These are phyloP conservation scores for Tricholauxania praeusta DNA, from an alignment of 2,888 invertebrate species.

Conservation along the genomic window DNA sequence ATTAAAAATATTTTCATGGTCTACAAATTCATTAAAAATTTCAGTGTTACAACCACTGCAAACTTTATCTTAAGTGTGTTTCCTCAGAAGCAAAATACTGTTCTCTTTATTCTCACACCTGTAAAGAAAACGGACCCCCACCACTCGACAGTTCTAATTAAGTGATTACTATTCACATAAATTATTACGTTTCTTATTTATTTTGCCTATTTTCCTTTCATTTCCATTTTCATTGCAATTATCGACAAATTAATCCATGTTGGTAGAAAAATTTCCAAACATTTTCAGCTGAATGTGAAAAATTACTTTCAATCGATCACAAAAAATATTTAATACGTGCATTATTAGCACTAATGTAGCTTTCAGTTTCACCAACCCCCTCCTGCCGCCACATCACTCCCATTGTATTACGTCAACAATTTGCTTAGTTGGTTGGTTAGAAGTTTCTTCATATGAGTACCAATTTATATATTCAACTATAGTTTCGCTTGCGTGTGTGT, in stretches of 20 bases:
- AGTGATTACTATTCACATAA: constrained; percentile 23
- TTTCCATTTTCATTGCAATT: neutral
- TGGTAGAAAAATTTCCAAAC: constrained; percentile 1
- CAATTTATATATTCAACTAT: neutral
- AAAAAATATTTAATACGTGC: constrained; percentile 59
- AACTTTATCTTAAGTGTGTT: too few relatives aligned
- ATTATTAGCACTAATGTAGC: constrained; percentile 24
- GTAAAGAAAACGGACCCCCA: too few relatives aligned
- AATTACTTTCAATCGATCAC: constrained; percentile 63
- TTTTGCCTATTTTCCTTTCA: too few relatives aligned
- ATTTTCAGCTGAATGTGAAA: constrained; percentile 38
- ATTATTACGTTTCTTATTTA: neutral
- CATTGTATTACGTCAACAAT: too few relatives aligned
- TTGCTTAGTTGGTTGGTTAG: too few relatives aligned
- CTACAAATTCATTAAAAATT: too few relatives aligned
- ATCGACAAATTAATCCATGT: constrained; percentile 6
- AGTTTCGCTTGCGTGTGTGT: constrained; percentile 28
- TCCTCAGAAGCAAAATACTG: too few relatives aligned
- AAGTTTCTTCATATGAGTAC: too few relatives aligned
- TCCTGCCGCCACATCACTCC: neutral
- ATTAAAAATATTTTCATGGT: too few relatives aligned
- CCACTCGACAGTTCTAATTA: constrained; percentile 7
- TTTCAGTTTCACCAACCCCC: neutral
- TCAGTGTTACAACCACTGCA: too few relatives aligned
- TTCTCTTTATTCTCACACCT: neutral